These are phyloP conservation scores for Pao palembangensis DNA, from an alignment of 2,113 vertebrate genomes.

Conservation along the genomic window DNA sequence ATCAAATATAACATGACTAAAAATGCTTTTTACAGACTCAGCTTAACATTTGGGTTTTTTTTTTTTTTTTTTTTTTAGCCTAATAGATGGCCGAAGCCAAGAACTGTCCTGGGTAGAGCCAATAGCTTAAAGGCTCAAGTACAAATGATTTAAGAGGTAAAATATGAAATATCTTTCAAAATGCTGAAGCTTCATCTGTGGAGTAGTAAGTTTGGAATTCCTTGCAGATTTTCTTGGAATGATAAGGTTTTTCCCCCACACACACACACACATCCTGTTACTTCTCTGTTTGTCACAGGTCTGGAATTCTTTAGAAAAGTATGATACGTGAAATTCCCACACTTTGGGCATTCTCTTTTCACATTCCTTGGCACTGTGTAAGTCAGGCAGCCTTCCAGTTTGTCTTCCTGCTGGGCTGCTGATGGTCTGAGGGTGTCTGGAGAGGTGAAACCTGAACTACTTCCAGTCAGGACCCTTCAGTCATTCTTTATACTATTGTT, in stretches of 20 bases:
- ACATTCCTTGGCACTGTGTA: constrained; percentile 24
- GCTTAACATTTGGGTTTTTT: no score
- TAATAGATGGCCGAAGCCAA: no score
- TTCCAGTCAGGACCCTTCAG: constrained; percentile 30
- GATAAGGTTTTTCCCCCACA: constrained; percentile 10
- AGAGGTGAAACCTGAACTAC: constrained; percentile 18
- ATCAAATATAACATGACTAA: no score
- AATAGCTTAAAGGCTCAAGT: background rate
- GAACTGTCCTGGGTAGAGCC: background rate
- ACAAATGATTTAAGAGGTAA: background rate
- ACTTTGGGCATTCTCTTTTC: constrained; percentile 38
- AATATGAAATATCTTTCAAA: background rate
- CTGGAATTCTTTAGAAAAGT: constrained; percentile 45
- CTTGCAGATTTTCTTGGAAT: background rate
- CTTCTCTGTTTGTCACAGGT: constrained; percentile 34
- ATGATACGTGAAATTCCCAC: constrained; percentile 59
- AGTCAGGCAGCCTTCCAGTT: constrained; percentile 29
- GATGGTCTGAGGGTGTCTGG: constrained; percentile 13
- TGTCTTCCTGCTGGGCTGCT: constrained; percentile 23
- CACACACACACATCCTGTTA: constrained; percentile 10
- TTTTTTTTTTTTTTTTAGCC: no score
- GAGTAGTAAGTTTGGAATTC: background rate
- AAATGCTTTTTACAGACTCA: background rate
- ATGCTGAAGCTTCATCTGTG: background rate
- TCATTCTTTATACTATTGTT: constrained; percentile 41